Evolutionary conservation across 23 tunicate genomes (phyloP), one percentile per base, ranked within the genome.

Genomic region (Trididemnum clinides): DNA sequence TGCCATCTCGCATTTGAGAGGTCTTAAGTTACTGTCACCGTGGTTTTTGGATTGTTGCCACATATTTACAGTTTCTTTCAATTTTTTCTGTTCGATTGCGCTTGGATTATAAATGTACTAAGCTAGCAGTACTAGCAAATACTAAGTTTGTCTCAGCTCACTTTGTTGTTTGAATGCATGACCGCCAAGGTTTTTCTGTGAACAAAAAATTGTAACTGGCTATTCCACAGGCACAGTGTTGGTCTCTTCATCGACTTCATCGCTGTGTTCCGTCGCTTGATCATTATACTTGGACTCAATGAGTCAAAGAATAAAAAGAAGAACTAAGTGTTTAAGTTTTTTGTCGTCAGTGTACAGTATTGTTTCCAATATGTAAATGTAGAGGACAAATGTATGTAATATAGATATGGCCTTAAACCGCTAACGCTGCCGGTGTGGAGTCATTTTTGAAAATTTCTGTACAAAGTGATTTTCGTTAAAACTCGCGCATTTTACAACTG

Each of bases 221-320:
- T n/a, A n/a, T n/a, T 4, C 38, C 30, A 4, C 72, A 94, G 95
- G 92, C 99, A 95, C 88, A 87, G 98, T 44, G 92, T 95, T 39
- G 90, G 79, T 36, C 82, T 95, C 34, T 90, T 95, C 87, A 26
- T 95, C 71, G 99, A 95, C 89, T 95, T 95, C 89, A 87, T 95
- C 87, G 78, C 78, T 86, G 69, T 95, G 34, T 95, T 95, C 83
- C 91, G 95, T 37, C 90, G 89, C 33, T 81, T 95, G 64, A 51
- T 95, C 54, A 87, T 90, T 63, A 88, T 95, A 54, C 89, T 95
- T 26, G 91, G 98, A 2, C 71, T 88, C 82, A 95, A 95, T 44
- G 95, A 95, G 28, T 83, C 64, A 77, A 80, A 95, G 37, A 95
- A 93, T 39, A 89, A 93, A 71, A 81, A 85, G 49, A 90, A 87